phyloP scores from a whole-genome alignment of 1,140 invertebrate genomes.

The Drosophila pruinosa region DNA sequence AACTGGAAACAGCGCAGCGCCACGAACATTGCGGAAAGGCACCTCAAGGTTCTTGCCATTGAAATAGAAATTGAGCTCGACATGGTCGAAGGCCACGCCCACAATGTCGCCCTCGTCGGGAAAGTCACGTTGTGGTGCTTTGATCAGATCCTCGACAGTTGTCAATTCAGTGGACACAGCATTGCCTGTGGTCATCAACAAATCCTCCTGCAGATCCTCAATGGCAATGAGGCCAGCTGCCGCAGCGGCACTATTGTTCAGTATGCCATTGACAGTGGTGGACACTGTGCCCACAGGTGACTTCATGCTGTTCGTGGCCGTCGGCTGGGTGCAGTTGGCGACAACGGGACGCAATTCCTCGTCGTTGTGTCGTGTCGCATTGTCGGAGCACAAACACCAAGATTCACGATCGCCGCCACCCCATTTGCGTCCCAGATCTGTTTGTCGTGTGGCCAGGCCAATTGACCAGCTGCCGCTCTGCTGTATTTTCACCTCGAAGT shows the following conservation, averaged over 20 bases:
- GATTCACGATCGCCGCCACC: constrained; percentile 94
- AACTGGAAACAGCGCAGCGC: constrained; percentile 95
- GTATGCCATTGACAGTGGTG: constrained; percentile 82
- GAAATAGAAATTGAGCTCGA: constrained; percentile 97
- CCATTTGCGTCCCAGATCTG: constrained; percentile 92
- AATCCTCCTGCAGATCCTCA: constrained; percentile 82
- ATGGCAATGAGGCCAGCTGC: constrained; percentile 75
- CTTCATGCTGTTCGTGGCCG: constrained; percentile 25
- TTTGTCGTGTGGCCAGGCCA: constrained; percentile 94
- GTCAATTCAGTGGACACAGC: constrained; percentile 10
- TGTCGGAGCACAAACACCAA: constrained; percentile 96
- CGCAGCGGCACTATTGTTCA: constrained; percentile 77
- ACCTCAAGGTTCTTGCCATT: constrained; percentile 95
- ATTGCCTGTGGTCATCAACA: constrained; percentile 83
- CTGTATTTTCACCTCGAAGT: constrained; percentile 99
- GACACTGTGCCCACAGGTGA: constrained; percentile 31
- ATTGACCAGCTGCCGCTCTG: constrained; percentile 97
- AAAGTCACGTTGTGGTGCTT: constrained; percentile 80
- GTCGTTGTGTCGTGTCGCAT: constrained; percentile 92
- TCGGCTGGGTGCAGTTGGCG: constrained; percentile 80
- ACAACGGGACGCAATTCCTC: constrained; percentile 88
- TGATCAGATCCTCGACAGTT: constrained; percentile 28
- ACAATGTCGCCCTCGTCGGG: constrained; percentile 97
- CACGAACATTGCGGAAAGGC: constrained; percentile 94
- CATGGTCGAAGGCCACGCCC: constrained; percentile 97